Conservation (phyloP, 2,113 vertebrate species). For the Megaceryle torquata region DNA sequence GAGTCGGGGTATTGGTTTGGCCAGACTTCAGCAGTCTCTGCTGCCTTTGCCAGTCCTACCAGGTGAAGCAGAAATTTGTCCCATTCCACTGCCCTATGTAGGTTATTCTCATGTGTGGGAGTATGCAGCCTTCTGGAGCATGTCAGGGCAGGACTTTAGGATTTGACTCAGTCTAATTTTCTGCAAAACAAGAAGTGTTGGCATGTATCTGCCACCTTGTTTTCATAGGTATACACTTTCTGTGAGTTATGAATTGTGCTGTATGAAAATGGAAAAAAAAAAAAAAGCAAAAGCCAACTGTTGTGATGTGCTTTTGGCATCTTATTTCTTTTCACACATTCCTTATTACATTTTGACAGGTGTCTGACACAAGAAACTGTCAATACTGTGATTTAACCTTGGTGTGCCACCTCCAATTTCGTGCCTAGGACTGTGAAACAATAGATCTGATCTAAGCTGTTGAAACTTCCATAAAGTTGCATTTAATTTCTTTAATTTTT, state of each 20-base stretch:
- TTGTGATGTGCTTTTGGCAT: conserved; percentile 50
- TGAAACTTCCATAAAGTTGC: conserved; percentile 3
- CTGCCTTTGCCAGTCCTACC: neutral
- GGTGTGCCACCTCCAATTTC: conserved; percentile 59
- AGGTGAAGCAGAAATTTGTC: neutral
- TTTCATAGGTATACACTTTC: neutral
- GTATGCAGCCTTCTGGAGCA: neutral
- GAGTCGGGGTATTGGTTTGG: fast-evolving
- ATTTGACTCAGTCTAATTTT: neutral
- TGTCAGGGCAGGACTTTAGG: neutral
- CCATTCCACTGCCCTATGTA: neutral
- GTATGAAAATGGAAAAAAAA: conserved; percentile 21
- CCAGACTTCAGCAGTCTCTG: neutral
- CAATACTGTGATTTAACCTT: conserved; percentile 64
- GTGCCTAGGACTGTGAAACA: conserved; percentile 38
- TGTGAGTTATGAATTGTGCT: conserved; percentile 18
- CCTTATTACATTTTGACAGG: conserved; percentile 68
- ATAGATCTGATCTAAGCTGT: conserved; percentile 18
- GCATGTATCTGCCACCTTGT: neutral
- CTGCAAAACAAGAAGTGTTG: neutral
- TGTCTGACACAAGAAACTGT: conserved; percentile 59
- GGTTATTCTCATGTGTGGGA: neutral
- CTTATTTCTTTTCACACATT: conserved; percentile 51
- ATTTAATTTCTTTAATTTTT: conserved; percentile 46
- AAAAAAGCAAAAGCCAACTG: neutral